These are phyloP conservation scores for Ranitomeya imitator DNA, from an alignment of 2,113 vertebrate species.

Conservation along the genomic window DNA sequence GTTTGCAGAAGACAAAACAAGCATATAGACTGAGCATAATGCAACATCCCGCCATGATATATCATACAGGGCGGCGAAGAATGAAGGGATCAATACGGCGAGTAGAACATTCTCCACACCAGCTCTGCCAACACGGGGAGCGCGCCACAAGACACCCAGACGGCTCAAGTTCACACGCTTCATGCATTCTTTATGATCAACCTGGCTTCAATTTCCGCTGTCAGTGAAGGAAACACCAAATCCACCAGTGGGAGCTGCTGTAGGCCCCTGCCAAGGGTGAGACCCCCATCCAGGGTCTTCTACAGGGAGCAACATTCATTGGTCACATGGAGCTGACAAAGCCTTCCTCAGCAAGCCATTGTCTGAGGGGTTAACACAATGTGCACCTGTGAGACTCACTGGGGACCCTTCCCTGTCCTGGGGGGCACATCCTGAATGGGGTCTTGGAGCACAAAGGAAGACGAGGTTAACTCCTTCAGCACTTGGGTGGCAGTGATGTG, in stretches of 20 bases:
- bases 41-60: neutral
- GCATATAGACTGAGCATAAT: neutral
- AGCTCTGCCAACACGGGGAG: slow-evolving; percentile 40
- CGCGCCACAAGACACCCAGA: slow-evolving; percentile 63
- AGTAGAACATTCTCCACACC: slow-evolving; percentile 42
- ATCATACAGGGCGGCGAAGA: neutral
- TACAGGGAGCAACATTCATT: neutral
- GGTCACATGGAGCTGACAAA: slow-evolving; percentile 31
- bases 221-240: slow-evolving; percentile 58
- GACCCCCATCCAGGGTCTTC: slow-evolving; percentile 3
- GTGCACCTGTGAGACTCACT: slow-evolving; percentile 44
- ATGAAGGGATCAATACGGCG: slow-evolving; percentile 15
- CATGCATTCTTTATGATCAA: slow-evolving; percentile 65
- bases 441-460: slow-evolving; percentile 48
- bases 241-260: neutral
- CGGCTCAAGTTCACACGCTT: slow-evolving; percentile 62
- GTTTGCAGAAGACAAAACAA: neutral
- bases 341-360: slow-evolving; percentile 28
- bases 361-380: slow-evolving; percentile 32
- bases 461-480: slow-evolving; percentile 45
- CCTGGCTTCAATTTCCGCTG: slow-evolving; percentile 63
- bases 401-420: slow-evolving; percentile 39
- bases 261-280: slow-evolving; percentile 19
- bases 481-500: neutral
- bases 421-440: slow-evolving; percentile 44